A percentile compares a stretch with the other conserved stretches of the same genome.
phyloP scores from a whole-genome alignment of 2,797 vertebrate genomes.

The Hipposideros larvatus region DNA sequence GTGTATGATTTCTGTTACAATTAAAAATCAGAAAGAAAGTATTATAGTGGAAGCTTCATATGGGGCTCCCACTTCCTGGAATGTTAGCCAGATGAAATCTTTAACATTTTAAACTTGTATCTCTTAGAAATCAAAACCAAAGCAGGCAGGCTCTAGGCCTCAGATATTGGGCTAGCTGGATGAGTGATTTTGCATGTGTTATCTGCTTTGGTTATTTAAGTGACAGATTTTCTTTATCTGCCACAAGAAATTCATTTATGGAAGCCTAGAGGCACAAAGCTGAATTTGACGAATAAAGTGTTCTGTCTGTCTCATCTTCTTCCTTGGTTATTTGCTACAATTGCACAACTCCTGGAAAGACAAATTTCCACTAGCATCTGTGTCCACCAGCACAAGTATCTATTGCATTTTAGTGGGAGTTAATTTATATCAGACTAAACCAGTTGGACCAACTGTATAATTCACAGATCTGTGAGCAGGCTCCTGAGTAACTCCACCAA shows the following conservation, averaged over 20 bases:
- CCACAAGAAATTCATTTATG: conserved; percentile 37
- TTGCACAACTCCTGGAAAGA: not conserved
- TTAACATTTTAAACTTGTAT: conserved; percentile 60
- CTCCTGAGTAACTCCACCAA: conserved; percentile 15
- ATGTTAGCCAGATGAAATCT: conserved; percentile 54
- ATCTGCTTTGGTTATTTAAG: conserved; percentile 29
- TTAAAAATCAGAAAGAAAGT: conserved; percentile 38
- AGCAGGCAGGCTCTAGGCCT: not conserved
- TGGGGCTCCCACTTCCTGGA: conserved; percentile 1
- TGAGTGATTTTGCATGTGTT: conserved; percentile 43
- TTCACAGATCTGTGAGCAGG: not conserved
- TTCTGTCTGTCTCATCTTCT: not conserved
- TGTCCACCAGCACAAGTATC: not conserved
- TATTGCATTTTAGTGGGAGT: not conserved
- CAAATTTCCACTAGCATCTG: not conserved
- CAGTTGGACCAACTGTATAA: not conserved
- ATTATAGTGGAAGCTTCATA: not conserved
- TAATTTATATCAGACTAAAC: not conserved
- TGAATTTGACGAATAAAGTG: not conserved
- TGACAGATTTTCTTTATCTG: conserved; percentile 17
- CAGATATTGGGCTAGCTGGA: conserved; percentile 11
- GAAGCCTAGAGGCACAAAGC: not conserved
- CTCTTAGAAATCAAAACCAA: conserved; percentile 63
- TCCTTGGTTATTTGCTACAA: not conserved
- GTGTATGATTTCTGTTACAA: not conserved